A percentile compares a stretch with the other conserved stretches of the same genome.
These are phyloP conservation scores for Andrena chrysosceles DNA, from an alignment of 2,888 invertebrate genomes.

Conservation along the genomic window DNA sequence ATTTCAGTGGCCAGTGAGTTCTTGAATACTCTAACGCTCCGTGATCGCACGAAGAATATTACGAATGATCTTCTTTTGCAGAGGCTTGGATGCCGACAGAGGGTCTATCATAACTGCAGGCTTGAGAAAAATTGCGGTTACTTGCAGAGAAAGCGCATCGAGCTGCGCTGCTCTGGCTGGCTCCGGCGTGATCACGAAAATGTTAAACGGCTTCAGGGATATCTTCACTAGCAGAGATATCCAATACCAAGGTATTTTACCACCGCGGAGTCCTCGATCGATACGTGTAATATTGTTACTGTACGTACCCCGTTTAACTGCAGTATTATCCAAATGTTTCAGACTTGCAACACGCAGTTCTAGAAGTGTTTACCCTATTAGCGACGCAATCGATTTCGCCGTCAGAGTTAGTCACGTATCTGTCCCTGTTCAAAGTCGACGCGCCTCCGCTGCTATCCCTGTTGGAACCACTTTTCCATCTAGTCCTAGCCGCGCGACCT, in stretches of 20 bases:
- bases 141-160: conserved; percentile 84
- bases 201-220: conserved; percentile 83
- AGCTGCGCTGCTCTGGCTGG: conserved; percentile 84
- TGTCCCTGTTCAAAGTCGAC: conserved; percentile 87
- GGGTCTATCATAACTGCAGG: conserved; percentile 78
- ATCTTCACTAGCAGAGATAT: conserved; percentile 78
- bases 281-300: neutral
- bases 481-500: conserved; percentile 85
- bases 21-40: neutral
- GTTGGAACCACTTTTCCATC: conserved; percentile 85
- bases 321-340: conserved; percentile 51
- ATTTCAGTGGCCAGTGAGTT: conserved; percentile 86
- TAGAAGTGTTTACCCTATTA: conserved; percentile 88
- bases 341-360: conserved; percentile 89
- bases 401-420: conserved; percentile 87
- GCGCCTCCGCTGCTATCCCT: conserved; percentile 87
- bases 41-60: neutral
- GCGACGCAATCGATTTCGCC: conserved; percentile 86
- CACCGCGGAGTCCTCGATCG: neutral
- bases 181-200: conserved; percentile 81
- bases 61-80: conserved; percentile 52
- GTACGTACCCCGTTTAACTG: neutral
- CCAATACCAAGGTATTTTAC: conserved; percentile 77
- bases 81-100: conserved; percentile 78
- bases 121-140: conserved; percentile 81